Conservation (phyloP, 2,888 invertebrate genomes). For the Melanotus villosus region DNA sequence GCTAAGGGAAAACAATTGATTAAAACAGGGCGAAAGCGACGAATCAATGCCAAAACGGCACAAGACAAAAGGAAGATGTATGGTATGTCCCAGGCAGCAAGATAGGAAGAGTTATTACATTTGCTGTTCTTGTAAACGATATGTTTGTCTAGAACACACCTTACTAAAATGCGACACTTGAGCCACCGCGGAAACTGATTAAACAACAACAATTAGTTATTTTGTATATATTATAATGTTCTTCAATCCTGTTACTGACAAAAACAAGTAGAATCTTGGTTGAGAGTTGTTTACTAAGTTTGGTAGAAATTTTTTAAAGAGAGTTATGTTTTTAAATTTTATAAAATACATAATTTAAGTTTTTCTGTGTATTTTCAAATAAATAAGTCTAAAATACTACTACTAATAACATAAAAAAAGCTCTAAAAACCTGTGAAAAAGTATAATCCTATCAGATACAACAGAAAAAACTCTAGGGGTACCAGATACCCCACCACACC, state of each 20-base stretch:
- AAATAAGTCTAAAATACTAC: neutral
- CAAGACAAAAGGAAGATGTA: neutral
- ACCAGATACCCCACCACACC: neutral
- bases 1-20: too few species aligned
- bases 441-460: neutral
- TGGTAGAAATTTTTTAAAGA: neutral
- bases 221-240: neutral
- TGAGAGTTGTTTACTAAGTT: neutral
- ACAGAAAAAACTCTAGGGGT: neutral
- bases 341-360: neutral
- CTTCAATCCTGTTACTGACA: neutral
- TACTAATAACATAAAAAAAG: neutral
- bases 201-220: neutral
- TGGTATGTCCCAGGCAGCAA: neutral
- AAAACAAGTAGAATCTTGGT: neutral
- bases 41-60: constrained; percentile 1
- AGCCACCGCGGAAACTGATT: neutral
- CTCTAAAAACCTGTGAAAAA: neutral
- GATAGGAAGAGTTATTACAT: neutral
- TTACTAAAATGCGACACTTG: neutral
- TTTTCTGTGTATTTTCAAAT: neutral
- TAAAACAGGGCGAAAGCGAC: neutral
- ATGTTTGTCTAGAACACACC: neutral
- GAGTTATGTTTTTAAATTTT: neutral
- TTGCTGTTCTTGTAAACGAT: neutral